A percentile compares a stretch with the other conserved stretches of the same genome.
Conservation (phyloP, 2,797 vertebrate species). For the Etheostoma perlongum region DNA sequence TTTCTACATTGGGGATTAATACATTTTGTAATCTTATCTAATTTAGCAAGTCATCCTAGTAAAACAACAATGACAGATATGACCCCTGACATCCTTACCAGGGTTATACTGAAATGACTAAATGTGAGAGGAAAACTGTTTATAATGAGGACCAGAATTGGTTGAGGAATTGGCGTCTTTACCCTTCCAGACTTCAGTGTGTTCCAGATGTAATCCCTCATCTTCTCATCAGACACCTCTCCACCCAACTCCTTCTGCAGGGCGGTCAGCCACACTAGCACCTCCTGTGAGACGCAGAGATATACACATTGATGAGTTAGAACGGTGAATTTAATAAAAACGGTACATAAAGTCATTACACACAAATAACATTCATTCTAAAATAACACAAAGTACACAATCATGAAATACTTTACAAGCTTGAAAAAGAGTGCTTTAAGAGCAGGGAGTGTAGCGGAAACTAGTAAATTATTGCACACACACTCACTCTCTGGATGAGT, state of each 20-base stretch:
- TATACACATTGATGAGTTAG: neutral
- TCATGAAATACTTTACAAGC: neutral
- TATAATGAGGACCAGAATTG: neutral
- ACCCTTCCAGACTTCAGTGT: conserved; percentile 98
- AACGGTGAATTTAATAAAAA: neutral
- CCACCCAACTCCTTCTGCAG: conserved; percentile 96
- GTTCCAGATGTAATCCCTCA: conserved; percentile 98
- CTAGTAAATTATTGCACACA: no score
- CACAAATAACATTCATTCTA: neutral
- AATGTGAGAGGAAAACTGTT: neutral
- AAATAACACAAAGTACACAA: neutral
- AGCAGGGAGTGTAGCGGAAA: neutral
- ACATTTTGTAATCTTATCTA: no score
- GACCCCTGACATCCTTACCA: neutral
- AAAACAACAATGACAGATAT: neutral
- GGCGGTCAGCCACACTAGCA: conserved; percentile 95
- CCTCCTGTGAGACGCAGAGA: conserved; percentile 85
- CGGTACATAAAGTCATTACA: neutral
- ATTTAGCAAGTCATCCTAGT: neutral
- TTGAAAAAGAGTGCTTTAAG: no score
- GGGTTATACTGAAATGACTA: neutral
- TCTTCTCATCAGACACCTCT: conserved; percentile 94
- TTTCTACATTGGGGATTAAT: neutral
- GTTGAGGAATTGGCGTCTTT: conserved; percentile 49
- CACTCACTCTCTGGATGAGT: no score